A percentile compares a stretch with the other conserved stretches of the same genome.
These are phyloP conservation scores for Bergia sp. DNA, from an alignment of 92 coral and sea anemone genomes.

Conservation along the genomic window DNA sequence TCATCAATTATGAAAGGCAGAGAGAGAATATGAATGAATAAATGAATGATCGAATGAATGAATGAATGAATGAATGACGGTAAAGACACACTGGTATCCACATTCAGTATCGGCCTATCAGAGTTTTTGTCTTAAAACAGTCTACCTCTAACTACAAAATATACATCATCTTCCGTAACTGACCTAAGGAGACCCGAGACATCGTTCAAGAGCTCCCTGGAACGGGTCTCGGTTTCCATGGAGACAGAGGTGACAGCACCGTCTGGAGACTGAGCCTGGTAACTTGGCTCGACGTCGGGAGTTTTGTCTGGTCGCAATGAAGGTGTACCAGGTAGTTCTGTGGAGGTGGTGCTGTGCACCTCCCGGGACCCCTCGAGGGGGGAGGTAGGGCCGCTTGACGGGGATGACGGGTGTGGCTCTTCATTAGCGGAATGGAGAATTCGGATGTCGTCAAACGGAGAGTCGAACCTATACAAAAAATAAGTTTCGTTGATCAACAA, in stretches of 20 bases:
- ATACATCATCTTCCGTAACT: not conserved
- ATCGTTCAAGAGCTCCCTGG: slow-evolving; percentile 12
- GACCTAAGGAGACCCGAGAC: slow-evolving; percentile 40
- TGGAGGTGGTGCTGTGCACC: slow-evolving; percentile 79
- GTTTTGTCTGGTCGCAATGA: not conserved
- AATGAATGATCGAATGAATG: too few species aligned
- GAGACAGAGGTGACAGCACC: slow-evolving; percentile 76
- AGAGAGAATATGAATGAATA: too few species aligned
- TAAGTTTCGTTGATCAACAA: too few species aligned
- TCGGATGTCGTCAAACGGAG: slow-evolving; percentile 67
- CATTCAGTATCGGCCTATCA: not conserved
- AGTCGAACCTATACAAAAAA: slow-evolving; percentile 69
- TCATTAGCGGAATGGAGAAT: slow-evolving; percentile 44
- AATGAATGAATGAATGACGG: too few species aligned
- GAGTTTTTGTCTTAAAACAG: not conserved
- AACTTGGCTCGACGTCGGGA: slow-evolving; percentile 6
- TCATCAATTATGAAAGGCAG: too few species aligned
- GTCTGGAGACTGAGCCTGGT: slow-evolving; percentile 42
- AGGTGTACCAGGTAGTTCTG: slow-evolving; percentile 48
- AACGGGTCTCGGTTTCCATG: slow-evolving; percentile 49
- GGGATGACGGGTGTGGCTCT: slow-evolving; percentile 5
- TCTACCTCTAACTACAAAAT: not conserved
- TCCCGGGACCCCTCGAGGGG: slow-evolving; percentile 66
- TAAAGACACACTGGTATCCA: not conserved
- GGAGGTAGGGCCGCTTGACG: slow-evolving; percentile 39